phyloP scores from a whole-genome alignment of 2,888 invertebrate species.

The Elegia similella region DNA sequence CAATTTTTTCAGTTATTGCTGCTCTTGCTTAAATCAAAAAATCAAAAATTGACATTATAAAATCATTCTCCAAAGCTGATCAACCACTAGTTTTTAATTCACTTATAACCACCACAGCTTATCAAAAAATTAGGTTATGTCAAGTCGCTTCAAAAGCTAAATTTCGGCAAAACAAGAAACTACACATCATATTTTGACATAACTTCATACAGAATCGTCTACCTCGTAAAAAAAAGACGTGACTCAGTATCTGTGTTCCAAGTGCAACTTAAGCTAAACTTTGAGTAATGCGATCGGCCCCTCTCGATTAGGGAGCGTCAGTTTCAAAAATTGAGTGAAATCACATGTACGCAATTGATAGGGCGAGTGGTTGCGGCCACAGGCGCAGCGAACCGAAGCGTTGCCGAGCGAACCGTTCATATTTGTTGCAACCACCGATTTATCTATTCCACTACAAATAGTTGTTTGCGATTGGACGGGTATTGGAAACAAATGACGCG shows the following conservation, averaged over 20 bases:
- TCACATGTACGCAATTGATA: slow-evolving; percentile 76
- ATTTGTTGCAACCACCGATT: slow-evolving; percentile 70
- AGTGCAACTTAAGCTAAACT: slow-evolving; percentile 51
- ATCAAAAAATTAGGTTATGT: no score
- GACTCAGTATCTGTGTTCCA: neutral
- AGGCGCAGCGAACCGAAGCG: slow-evolving; percentile 41
- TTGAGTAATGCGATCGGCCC: slow-evolving; percentile 63
- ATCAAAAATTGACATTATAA: no score
- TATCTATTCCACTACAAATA: slow-evolving; percentile 72
- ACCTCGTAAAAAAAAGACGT: no score
- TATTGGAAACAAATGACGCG: slow-evolving; percentile 71
- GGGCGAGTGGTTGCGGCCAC: slow-evolving; percentile 48
- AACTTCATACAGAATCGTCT: no score
- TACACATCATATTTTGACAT: no score
- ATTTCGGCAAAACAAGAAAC: no score
- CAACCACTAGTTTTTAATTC: no score
- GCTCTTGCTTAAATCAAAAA: no score
- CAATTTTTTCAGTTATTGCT: no score
- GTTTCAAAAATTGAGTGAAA: slow-evolving; percentile 80
- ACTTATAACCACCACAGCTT: no score
- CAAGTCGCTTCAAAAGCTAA: no score
- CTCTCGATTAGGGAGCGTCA: slow-evolving; percentile 64
- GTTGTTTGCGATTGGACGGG: slow-evolving; percentile 61
- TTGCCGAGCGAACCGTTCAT: slow-evolving; percentile 56
- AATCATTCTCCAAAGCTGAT: no score